Base-by-base conservation (phyloP, 2,888 invertebrate species). In the Dryobota labecula region DNA sequence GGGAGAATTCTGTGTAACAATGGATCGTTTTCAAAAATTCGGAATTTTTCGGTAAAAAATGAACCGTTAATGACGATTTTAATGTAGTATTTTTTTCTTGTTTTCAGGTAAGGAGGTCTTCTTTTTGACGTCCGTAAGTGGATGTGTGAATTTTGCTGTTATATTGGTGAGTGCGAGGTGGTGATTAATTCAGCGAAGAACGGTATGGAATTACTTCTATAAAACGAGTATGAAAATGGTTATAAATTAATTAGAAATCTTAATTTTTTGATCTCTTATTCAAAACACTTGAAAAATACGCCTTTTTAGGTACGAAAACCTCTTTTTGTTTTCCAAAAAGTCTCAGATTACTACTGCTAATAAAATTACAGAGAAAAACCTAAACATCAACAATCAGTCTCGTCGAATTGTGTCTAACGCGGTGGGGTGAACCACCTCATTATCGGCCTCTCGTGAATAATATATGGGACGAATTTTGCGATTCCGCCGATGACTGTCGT, bases 401-500 rank as follows among this genome's bases (percentile, higher is more conserved):
- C 84, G 83, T 88, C 84, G 89, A 89, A 89, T 89, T 90, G 91
- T 90, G 89, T 91, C 92, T 90, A 92, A 75, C 90, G 87, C 90
- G 82, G 73, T 57, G 85, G 86, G 95, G 91, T 95, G 92, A 93
- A 92, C 79, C 91, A 64, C 92, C 95, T 93, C 92, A 94, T 94
- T 94, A 94, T 93, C 91, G 87, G 82, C 76, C 89, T 86, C 90
- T 92, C 88, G 89, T 92, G 94, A 90, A 94, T 95, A 95, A 95
- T 91, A 95, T 95, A 94, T 95, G 90, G 94, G 92, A 91, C 94
- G 91, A 91, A 91, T 92, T 93, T 92, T 89, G 92, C 91, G 90
- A 90, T 91, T 91, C 90, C 80, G 85, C 86, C 86, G 89, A 87
- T 87, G 88, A 90, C 90, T 89, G 88, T 89, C 91, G 90, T 90